Percentiles rank a stretch among this genome's conserved stretches.
Conservation (phyloP, 2,113 vertebrate species). For the Cygnus atratus region DNA sequence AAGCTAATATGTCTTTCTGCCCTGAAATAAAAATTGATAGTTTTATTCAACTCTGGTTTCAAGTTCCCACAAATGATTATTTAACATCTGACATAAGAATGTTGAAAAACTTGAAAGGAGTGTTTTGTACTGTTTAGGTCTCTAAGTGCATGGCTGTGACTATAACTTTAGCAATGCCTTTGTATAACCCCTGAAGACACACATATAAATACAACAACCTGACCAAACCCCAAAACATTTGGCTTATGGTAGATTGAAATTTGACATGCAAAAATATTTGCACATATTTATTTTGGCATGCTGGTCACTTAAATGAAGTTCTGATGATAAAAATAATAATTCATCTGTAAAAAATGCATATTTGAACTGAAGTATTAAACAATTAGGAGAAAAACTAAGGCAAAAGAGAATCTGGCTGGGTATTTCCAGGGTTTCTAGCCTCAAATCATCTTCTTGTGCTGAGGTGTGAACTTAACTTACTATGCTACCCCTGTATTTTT, state of each 20-base stretch:
- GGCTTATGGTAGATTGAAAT: neutral
- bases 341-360: neutral
- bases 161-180: neutral
- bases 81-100: neutral
- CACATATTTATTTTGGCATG: neutral
- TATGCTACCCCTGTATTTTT: neutral
- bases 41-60: neutral
- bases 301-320: neutral
- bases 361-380: neutral
- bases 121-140: neutral
- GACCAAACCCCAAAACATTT: neutral
- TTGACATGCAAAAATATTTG: neutral
- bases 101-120: neutral
- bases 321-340: neutral
- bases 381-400: neutral
- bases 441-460: neutral
- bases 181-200: neutral
- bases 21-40: neutral
- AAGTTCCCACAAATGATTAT: neutral
- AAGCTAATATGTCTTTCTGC: neutral
- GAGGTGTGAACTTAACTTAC: neutral
- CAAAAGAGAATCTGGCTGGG: neutral
- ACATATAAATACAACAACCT: rapidly evolving
- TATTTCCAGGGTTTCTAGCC: neutral
- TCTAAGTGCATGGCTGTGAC: neutral